Percentiles rank a stretch among this genome's conserved stretches.
Conservation (phyloP, 2,113 vertebrate species). For the Neotoma lepida region DNA sequence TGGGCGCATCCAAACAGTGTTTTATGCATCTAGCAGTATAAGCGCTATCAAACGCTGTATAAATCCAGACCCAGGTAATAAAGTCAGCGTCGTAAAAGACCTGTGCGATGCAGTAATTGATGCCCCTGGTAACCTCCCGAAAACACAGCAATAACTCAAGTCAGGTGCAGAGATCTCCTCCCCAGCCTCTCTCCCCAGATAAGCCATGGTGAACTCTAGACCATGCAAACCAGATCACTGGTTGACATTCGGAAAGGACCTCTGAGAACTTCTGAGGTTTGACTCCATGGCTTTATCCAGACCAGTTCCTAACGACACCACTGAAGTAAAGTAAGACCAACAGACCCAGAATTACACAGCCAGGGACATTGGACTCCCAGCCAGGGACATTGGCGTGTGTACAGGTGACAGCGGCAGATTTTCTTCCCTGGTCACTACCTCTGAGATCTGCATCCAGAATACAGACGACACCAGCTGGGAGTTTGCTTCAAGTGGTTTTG, state of each 20-base stretch:
- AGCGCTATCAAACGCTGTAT: slow-evolving; percentile 57
- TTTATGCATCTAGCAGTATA: slow-evolving; percentile 12
- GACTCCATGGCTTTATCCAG: neutral
- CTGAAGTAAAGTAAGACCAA: neutral
- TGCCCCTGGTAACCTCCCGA: slow-evolving; percentile 45
- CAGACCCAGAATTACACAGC: neutral
- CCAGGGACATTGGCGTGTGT: neutral
- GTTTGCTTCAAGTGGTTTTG: neutral
- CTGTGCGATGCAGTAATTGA: slow-evolving; percentile 13
- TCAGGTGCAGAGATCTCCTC: neutral
- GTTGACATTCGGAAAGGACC: neutral
- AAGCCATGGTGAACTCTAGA: neutral
- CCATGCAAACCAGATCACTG: neutral
- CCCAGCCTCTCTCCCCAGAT: neutral
- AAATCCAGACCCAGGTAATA: slow-evolving; percentile 74
- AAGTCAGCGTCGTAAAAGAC: slow-evolving; percentile 52
- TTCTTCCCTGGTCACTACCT: neutral
- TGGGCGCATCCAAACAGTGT: slow-evolving; percentile 6
- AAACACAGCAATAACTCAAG: slow-evolving; percentile 49
- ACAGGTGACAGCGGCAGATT: neutral
- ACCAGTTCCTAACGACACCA: neutral
- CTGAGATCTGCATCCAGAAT: slow-evolving; percentile 24
- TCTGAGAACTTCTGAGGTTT: neutral
- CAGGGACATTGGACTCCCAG: neutral
- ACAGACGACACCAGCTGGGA: neutral